phyloP scores from a whole-genome alignment of 2,113 vertebrate genomes.

The Marcusenius ussheri region DNA sequence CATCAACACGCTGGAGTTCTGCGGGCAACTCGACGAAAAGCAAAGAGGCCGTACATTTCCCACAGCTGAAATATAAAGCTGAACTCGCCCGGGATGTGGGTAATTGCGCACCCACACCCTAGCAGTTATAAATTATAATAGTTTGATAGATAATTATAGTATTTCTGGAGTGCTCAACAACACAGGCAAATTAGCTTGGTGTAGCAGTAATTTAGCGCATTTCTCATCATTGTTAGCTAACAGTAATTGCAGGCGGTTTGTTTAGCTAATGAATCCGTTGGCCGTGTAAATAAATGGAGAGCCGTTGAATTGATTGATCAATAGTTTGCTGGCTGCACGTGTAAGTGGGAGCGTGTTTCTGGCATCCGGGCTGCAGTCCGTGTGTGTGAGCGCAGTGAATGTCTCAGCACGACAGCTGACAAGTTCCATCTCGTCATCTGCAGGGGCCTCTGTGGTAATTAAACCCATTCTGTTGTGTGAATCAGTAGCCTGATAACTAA shows the following conservation, averaged over 20 bases:
- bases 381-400: neutral
- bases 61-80: neutral
- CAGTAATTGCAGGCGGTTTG: conserved; percentile 9
- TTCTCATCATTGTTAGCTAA: conserved; percentile 17
- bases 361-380: neutral
- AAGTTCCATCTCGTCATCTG: neutral
- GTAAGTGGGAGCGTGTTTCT: neutral
- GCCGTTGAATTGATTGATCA: neutral
- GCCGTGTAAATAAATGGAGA: conserved; percentile 1
- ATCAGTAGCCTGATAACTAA: neutral
- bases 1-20: neutral
- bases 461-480: neutral
- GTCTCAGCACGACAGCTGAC: neutral
- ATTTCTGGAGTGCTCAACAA: neutral
- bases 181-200: conserved; percentile 13
- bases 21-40: neutral
- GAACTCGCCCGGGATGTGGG: neutral
- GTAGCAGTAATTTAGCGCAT: neutral
- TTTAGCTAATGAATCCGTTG: conserved; percentile 11
- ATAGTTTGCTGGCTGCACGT: neutral
- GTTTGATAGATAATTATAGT: conserved; percentile 18
- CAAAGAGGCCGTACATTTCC: neutral
- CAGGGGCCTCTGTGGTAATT: neutral
- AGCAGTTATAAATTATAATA: neutral
- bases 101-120: conserved; percentile 4